Base-by-base conservation (phyloP, 2,113 vertebrate species). In the Romanogobio albipinnatus region DNA sequence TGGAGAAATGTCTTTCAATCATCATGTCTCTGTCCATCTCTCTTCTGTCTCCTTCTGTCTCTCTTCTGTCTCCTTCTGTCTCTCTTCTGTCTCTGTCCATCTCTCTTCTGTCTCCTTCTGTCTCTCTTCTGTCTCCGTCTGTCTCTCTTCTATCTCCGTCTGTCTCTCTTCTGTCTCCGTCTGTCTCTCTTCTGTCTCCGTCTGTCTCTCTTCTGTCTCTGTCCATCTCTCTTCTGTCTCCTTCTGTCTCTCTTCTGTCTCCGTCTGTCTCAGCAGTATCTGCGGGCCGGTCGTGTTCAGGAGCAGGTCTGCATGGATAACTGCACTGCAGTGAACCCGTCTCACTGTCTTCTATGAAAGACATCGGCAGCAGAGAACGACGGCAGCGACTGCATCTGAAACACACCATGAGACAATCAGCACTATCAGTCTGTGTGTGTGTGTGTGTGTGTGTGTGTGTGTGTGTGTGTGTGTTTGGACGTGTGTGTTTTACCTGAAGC, bases 351-450 rank as follows among this genome's bases (percentile, higher is more conserved):
- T 89, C 89, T 33, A 94, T 95, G 0, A 99, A 99, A 0, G 97
- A 96, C 39, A 97, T 97, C 0, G 96, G 97, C 45, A 99, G 93
- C 88, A 99, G 90, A 0, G 96, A 98, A 90, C 97, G 97, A 92
- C 93, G 96, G 87, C 98, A 99, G 88, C 96, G 95, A 81, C 88
- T 96, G 92, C 98, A 99, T 91, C 98, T 99, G 93, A 29, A 86
- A 75, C 73, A 89, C 36, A 53, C 36, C 13, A 5, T 14, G 13
- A 64, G 26, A 64, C 5, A 0, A 43, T 71, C 36, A 71, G 66
- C 36, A 43, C 59, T 24, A 24, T 61, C 66, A 22, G 29, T 9
- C 29, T 17, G 64, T 36, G 13, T 19, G 9, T 39, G 43, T 14
- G 6, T 22, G 22, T 24, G 22, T 13, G 17, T n/a, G 5, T 6